Percentiles rank a stretch among this genome's conserved stretches.
phyloP scores from a whole-genome alignment of 2,888 invertebrate species.

The Scrobipalpa costella region DNA sequence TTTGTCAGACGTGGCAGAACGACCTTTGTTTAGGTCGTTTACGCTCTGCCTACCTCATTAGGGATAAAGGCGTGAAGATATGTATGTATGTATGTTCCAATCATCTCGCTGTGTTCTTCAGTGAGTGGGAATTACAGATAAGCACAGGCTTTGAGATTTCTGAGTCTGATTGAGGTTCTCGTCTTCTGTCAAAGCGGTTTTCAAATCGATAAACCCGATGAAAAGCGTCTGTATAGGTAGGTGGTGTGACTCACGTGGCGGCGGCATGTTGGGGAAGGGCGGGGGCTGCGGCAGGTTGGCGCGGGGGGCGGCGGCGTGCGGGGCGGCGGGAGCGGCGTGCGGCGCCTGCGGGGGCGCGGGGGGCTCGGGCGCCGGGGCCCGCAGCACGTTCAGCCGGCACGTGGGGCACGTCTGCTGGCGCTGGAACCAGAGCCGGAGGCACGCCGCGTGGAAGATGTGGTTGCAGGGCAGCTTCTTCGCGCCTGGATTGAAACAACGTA shows the following conservation, averaged over 20 bases:
- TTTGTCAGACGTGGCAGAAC: too few species aligned
- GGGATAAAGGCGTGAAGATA: too few species aligned
- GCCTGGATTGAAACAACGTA: slow-evolving; percentile 55
- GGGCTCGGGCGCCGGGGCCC: slow-evolving; percentile 69
- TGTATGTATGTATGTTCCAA: too few species aligned
- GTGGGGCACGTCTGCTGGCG: slow-evolving; percentile 99
- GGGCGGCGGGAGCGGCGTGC: slow-evolving; percentile 43
- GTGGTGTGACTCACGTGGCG: slow-evolving; percentile 55
- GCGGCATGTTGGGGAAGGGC: slow-evolving; percentile 65
- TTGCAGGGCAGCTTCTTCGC: slow-evolving; percentile 99
- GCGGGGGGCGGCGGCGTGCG: slow-evolving; percentile 37
- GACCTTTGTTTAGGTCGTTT: too few species aligned
- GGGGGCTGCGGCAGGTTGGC: slow-evolving; percentile 50
- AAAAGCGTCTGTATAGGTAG: too few species aligned
- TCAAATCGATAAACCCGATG: too few species aligned
- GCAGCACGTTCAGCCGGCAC: slow-evolving; percentile 93
- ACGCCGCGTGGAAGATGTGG: slow-evolving; percentile 99
- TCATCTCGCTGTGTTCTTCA: too few species aligned
- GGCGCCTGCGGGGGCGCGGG: slow-evolving; percentile 39
- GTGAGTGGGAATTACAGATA: too few species aligned
- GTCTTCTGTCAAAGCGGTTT: too few species aligned
- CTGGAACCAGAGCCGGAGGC: slow-evolving; percentile 99
- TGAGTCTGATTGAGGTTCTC: too few species aligned
- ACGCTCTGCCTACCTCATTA: too few species aligned
- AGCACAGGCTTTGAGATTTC: too few species aligned